Conservation (phyloP, 2,888 invertebrate species). For the Spisula solida region DNA sequence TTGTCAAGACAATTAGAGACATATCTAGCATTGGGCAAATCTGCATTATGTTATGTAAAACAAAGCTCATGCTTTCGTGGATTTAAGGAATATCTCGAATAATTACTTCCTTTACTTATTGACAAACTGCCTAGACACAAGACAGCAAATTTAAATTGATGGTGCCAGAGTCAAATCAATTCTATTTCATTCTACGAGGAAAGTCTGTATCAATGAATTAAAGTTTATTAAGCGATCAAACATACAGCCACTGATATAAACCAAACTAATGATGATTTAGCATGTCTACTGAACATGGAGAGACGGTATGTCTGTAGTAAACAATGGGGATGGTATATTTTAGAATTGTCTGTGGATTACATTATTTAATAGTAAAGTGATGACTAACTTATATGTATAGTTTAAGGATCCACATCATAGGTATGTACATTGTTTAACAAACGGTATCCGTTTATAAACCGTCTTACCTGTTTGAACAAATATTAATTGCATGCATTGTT, state of each 20-base stretch:
- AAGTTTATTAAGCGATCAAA: neutral
- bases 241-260: neutral
- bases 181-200: neutral
- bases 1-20: too few species aligned
- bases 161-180: neutral
- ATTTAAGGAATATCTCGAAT: neutral
- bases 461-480: too few species aligned
- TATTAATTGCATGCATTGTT: too few species aligned
- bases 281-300: neutral
- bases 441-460: too few species aligned
- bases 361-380: too few species aligned
- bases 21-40: too few species aligned
- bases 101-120: neutral
- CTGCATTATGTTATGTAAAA: neutral
- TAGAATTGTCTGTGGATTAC: too few species aligned
- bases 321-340: too few species aligned
- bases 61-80: neutral
- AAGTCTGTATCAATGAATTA: neutral
- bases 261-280: neutral
- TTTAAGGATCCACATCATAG: too few species aligned
- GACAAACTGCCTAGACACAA: constrained; percentile 14
- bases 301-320: neutral
- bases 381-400: too few species aligned
- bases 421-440: too few species aligned
- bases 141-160: neutral